Conservation (phyloP, 2,888 invertebrate species). For the Tridacna gigas region DNA sequence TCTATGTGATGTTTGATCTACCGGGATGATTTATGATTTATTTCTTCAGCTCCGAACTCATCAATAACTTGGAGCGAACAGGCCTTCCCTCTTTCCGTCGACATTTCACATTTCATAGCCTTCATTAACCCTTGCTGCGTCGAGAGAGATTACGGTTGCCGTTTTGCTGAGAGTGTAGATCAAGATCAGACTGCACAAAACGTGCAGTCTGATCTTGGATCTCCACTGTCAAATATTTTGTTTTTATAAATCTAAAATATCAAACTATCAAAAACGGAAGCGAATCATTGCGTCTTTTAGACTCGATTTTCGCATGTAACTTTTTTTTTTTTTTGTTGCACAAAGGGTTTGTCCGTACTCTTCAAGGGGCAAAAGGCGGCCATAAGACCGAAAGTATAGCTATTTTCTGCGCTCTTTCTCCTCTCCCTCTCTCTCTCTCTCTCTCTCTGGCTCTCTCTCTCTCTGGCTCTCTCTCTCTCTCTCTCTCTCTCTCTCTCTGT, state of each 20-base stretch:
- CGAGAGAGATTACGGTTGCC: too few species aligned
- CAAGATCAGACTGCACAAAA: too few species aligned
- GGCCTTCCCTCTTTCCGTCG: not conserved
- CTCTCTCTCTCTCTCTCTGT: not conserved
- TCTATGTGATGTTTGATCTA: constrained; percentile 7
- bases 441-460: not conserved
- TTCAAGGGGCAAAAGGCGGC: not conserved
- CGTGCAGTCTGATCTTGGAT: too few species aligned
- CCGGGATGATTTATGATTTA: constrained; percentile 12
- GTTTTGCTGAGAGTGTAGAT: too few species aligned
- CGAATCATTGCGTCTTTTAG: too few species aligned
- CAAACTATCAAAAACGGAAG: too few species aligned
- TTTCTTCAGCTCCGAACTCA: not conserved
- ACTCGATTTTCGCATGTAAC: too few species aligned
- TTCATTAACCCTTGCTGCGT: not conserved
- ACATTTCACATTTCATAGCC: not conserved
- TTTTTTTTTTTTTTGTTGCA: too few species aligned
- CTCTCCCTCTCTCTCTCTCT: not conserved
- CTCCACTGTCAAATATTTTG: too few species aligned
- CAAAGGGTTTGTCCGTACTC: not conserved
- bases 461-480: not conserved
- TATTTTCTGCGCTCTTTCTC: not conserved
- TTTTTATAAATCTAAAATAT: too few species aligned
- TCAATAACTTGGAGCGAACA: not conserved
- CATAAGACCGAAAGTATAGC: not conserved